These are phyloP conservation scores for Ostrea denselamellosa DNA, from an alignment of 1,140 invertebrate species.

Conservation along the genomic window DNA sequence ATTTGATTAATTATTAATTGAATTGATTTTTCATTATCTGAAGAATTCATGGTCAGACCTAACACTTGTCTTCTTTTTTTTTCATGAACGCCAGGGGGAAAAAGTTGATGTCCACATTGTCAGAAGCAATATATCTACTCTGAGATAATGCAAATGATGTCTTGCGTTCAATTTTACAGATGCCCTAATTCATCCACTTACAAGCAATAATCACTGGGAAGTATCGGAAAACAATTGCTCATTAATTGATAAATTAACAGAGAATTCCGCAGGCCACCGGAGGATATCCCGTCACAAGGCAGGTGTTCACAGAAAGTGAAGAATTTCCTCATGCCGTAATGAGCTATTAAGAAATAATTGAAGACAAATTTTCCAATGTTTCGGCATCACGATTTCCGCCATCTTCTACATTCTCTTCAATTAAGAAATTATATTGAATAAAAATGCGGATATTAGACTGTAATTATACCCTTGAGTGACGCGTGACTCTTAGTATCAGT, in stretches of 20 bases:
- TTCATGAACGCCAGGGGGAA: no score
- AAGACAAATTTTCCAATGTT: slow-evolving; percentile 33
- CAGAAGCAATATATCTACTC: no score
- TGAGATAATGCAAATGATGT: no score
- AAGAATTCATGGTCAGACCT: neutral
- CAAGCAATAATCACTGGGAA: neutral
- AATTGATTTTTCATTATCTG: slow-evolving; percentile 9
- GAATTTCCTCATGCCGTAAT: slow-evolving; percentile 31
- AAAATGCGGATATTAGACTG: slow-evolving; percentile 21
- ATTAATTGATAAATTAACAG: slow-evolving; percentile 39
- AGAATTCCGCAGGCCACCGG: neutral
- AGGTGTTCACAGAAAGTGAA: slow-evolving; percentile 12
- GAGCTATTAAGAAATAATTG: slow-evolving; percentile 40
- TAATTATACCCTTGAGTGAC: neutral
- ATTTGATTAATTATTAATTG: slow-evolving; percentile 18
- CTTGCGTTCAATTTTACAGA: neutral
- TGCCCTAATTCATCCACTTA: slow-evolving; percentile 21
- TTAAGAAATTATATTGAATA: slow-evolving; percentile 35
- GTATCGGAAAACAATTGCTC: slow-evolving; percentile 37
- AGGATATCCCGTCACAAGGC: neutral
- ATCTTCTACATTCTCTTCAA: slow-evolving; percentile 33
- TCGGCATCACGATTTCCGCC: slow-evolving; percentile 18
- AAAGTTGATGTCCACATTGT: no score
- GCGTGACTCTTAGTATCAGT: slow-evolving; percentile 1
- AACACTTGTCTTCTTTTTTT: neutral